phyloP scores from a whole-genome alignment of 2,797 vertebrate genomes.

The Hipposideros larvatus region DNA sequence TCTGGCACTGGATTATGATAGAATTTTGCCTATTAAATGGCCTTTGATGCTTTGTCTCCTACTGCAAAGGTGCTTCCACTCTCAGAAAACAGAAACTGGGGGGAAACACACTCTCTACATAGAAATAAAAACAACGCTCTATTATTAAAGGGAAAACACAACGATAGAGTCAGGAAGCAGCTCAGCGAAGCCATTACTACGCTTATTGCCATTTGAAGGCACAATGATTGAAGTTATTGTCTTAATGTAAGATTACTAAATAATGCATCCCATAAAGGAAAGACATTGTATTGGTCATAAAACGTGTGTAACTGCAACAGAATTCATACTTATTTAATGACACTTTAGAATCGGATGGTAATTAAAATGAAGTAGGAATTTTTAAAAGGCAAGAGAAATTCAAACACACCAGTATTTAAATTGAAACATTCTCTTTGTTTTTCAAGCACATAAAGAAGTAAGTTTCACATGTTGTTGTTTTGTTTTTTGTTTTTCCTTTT shows the following conservation, averaged over 20 bases:
- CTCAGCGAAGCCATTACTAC: slow-evolving; percentile 76
- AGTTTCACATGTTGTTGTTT: slow-evolving; percentile 62
- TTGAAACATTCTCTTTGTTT: slow-evolving; percentile 77
- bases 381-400: slow-evolving; percentile 77
- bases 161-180: slow-evolving; percentile 35
- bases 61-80: neutral
- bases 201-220: slow-evolving; percentile 81
- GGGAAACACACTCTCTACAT: neutral
- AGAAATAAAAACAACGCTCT: slow-evolving; percentile 52
- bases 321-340: slow-evolving; percentile 81
- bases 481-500: neutral
- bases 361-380: slow-evolving; percentile 79
- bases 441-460: slow-evolving; percentile 67
- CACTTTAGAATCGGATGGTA: slow-evolving; percentile 76
- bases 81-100: slow-evolving; percentile 28
- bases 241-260: slow-evolving; percentile 84
- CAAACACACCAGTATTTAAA: slow-evolving; percentile 72
- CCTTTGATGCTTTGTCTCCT: neutral
- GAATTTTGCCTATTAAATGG: neutral
- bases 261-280: slow-evolving; percentile 79
- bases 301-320: slow-evolving; percentile 70
- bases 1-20: neutral
- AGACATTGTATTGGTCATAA: slow-evolving; percentile 76
- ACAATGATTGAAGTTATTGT: slow-evolving; percentile 83
- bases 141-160: slow-evolving; percentile 65